Evolutionary conservation across 92 coral and sea anemone species (phyloP).

Genomic region (Scolanthus callimorphus): DNA sequence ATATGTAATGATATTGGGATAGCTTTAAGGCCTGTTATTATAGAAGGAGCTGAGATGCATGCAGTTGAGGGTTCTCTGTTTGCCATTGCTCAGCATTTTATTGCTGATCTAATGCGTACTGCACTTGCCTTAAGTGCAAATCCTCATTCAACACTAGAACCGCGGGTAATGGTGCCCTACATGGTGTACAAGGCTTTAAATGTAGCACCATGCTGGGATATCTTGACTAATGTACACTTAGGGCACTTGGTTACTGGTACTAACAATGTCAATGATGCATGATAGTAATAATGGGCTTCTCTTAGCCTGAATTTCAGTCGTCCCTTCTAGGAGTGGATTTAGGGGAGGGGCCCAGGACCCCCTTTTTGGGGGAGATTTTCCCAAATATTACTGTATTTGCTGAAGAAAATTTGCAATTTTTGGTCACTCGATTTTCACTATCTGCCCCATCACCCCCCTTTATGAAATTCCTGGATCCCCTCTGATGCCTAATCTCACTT

Average conservation of each 20-base stretch:
- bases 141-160: conserved; percentile 43
- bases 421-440: too few relatives aligned
- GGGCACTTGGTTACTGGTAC: conserved; percentile 20
- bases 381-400: too few relatives aligned
- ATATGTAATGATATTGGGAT: conserved; percentile 72
- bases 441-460: too few relatives aligned
- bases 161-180: conserved; percentile 60
- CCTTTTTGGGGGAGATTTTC: too few relatives aligned
- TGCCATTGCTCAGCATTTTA: conserved; percentile 52
- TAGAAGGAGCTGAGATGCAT: conserved; percentile 64
- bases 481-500: too few relatives aligned
- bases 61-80: conserved; percentile 63
- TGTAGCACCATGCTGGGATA: conserved; percentile 70
- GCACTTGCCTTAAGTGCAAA: conserved; percentile 63
- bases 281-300: too few relatives aligned
- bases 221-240: conserved; percentile 53
- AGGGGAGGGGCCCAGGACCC: not conserved
- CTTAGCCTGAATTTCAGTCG: too few relatives aligned
- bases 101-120: conserved; percentile 65
- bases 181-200: conserved; percentile 72
- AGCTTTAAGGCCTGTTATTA: conserved; percentile 32
- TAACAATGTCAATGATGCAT: not conserved
- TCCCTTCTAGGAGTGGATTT: too few relatives aligned
- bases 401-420: too few relatives aligned
- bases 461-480: too few relatives aligned